Evolutionary conservation across 2,797 vertebrate species (phyloP).

Genomic region (Epinephelus awoara): DNA sequence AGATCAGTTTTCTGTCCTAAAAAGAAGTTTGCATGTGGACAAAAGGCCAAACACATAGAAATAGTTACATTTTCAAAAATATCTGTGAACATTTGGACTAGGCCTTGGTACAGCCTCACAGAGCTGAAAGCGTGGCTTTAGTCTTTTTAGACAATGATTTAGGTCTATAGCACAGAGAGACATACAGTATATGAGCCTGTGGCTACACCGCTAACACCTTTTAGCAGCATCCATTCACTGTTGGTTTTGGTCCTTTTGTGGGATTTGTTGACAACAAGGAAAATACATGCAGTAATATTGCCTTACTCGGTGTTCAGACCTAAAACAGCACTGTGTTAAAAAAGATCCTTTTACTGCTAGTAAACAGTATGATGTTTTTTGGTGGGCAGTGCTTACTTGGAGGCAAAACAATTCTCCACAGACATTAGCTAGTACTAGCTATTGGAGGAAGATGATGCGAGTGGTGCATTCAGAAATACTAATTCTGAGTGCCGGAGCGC

Average conservation of each 20-base stretch:
- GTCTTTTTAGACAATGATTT: background rate
- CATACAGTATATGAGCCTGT: background rate
- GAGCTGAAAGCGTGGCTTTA: background rate
- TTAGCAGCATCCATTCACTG: background rate
- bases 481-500: no score
- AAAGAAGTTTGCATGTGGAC: no score
- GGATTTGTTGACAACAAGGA: constrained; percentile 1
- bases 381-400: no score
- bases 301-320: background rate
- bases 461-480: no score
- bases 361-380: no score
- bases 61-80: no score
- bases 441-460: no score
- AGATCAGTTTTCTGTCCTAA: no score
- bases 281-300: background rate
- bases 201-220: background rate
- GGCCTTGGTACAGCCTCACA: background rate
- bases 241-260: constrained; percentile 14
- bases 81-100: no score
- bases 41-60: no score
- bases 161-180: background rate
- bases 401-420: no score
- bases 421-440: no score
- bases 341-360: background rate
- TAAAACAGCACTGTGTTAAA: constrained; percentile 13